Evolutionary conservation across 1,140 invertebrate genomes (phyloP).

Genomic region (Magallana ariakensis): DNA sequence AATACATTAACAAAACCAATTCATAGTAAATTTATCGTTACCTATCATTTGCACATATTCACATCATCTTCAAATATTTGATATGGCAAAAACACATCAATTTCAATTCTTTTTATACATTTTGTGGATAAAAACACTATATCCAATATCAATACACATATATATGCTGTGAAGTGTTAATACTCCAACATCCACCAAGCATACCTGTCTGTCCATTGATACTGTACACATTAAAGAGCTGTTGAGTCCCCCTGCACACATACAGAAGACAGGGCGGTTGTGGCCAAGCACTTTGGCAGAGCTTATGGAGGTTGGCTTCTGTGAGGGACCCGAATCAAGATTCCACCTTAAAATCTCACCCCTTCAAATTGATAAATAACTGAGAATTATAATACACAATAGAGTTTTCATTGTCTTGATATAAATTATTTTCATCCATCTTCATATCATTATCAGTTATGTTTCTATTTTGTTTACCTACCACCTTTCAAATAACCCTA

Average conservation of each 20-base stretch:
- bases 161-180: too few species aligned
- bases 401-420: background rate
- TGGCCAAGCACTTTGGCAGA: slow-evolving; percentile 70
- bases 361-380: slow-evolving; percentile 35
- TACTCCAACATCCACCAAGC: too few species aligned
- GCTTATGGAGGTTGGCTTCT: background rate
- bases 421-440: background rate
- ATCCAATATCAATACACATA: too few species aligned
- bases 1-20: too few species aligned
- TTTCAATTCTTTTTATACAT: too few species aligned
- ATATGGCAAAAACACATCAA: too few species aligned
- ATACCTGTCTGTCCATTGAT: slow-evolving; percentile 76
- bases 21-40: too few species aligned
- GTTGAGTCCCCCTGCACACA: slow-evolving; percentile 70
- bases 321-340: background rate
- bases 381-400: background rate
- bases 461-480: background rate
- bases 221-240: slow-evolving; percentile 79
- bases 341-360: slow-evolving; percentile 71
- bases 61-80: too few species aligned
- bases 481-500: background rate
- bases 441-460: background rate
- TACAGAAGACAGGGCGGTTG: slow-evolving; percentile 81
- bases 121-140: too few species aligned
- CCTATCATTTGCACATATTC: too few species aligned